Evolutionary conservation across 2,888 invertebrate genomes (phyloP).

Genomic region (Microplitis manilae): DNA sequence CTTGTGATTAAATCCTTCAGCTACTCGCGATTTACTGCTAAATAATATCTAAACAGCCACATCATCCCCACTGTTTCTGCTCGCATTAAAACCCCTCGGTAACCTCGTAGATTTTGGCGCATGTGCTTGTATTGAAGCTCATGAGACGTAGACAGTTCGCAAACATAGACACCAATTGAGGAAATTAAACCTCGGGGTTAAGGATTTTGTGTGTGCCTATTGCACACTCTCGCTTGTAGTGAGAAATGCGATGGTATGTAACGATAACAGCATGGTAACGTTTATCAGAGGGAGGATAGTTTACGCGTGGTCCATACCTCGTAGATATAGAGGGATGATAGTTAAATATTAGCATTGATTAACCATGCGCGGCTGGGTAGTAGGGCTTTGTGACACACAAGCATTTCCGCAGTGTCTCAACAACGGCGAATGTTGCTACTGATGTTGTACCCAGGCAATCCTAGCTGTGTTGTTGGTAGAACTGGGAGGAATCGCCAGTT

Average conservation of each 20-base stretch:
- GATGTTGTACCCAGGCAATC: not conserved
- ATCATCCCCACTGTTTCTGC: conserved; percentile 20
- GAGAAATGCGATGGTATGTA: not conserved
- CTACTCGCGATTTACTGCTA: conserved; percentile 65
- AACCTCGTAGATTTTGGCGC: conserved; percentile 9
- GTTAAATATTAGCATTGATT: conserved; percentile 55
- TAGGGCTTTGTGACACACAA: conserved; percentile 31
- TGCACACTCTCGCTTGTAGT: not conserved
- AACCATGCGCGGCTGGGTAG: conserved; percentile 43
- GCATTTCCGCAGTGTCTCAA: conserved; percentile 10
- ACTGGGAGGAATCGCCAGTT: conserved; percentile 19
- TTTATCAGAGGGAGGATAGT: conserved; percentile 11
- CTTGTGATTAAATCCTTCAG: conserved; percentile 33
- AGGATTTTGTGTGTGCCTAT: not conserved
- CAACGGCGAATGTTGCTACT: not conserved
- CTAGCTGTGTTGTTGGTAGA: not conserved
- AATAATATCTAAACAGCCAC: conserved; percentile 67
- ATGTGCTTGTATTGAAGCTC: not conserved
- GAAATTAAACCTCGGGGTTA: not conserved
- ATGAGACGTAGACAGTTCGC: not conserved
- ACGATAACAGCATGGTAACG: not conserved
- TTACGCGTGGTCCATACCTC: conserved; percentile 19
- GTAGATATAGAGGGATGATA: conserved; percentile 7
- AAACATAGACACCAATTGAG: conserved; percentile 12
- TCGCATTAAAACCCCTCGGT: not conserved